A percentile compares a stretch with the other conserved stretches of the same genome.
phyloP scores from a whole-genome alignment of 2,797 vertebrate species.

The Sciurus carolinensis region DNA sequence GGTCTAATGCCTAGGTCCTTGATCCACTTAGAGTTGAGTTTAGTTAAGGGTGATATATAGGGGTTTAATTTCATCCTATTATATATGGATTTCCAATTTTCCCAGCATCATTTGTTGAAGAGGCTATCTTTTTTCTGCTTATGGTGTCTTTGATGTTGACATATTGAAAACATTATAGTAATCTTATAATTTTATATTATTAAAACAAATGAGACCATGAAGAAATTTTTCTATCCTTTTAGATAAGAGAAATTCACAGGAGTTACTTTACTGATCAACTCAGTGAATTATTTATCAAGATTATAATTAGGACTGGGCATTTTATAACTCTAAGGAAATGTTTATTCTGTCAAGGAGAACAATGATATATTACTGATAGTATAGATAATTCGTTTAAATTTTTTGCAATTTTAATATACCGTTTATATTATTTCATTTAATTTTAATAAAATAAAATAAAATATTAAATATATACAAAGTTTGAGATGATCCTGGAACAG shows the following conservation, averaged over 20 bases:
- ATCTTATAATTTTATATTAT: not conserved
- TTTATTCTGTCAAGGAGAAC: not conserved
- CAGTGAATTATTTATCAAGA: conserved; percentile 42
- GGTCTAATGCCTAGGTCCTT: too few species aligned
- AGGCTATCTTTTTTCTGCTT: too few species aligned
- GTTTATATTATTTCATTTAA: not conserved
- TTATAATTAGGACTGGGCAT: not conserved
- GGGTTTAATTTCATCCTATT: too few species aligned
- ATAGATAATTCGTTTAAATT: not conserved
- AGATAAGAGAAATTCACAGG: not conserved
- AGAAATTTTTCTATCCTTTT: not conserved
- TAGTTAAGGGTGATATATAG: too few species aligned
- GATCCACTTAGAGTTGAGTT: too few species aligned
- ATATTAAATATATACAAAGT: not conserved
- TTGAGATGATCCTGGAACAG: not conserved
- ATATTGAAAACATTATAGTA: not conserved
- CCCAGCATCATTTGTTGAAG: too few species aligned
- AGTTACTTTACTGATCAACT: not conserved
- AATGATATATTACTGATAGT: not conserved
- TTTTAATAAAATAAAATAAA: not conserved
- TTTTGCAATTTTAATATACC: conserved; percentile 1
- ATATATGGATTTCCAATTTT: too few species aligned
- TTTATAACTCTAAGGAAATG: not conserved
- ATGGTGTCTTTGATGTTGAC: too few species aligned
- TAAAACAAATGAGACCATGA: not conserved